Conservation (phyloP, 2,113 vertebrate species). For the Xerus inauris region DNA sequence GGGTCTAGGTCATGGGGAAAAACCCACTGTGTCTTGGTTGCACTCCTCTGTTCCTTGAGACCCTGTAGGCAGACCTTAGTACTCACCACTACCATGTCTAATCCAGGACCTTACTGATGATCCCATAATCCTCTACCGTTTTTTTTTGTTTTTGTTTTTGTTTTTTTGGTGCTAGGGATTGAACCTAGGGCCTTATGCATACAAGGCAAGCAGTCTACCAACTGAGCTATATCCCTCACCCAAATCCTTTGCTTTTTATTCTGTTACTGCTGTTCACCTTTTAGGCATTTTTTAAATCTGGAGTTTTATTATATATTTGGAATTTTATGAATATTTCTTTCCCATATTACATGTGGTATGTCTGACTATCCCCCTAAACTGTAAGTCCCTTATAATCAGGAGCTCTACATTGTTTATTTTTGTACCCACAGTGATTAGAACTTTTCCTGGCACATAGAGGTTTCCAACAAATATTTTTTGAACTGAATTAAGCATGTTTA, state of each 20-base stretch:
- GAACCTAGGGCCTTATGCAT: too few species aligned
- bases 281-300: background rate
- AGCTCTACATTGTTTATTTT: conserved; percentile 14
- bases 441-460: background rate
- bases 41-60: background rate
- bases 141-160: too few species aligned
- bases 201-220: too few species aligned
- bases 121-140: too few species aligned
- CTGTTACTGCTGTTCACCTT: background rate
- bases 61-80: background rate
- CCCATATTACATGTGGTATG: background rate
- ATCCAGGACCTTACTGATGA: background rate
- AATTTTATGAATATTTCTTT: conserved; percentile 2
- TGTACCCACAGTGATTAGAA: background rate
- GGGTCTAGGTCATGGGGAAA: background rate
- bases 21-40: background rate
- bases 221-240: too few species aligned
- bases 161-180: too few species aligned
- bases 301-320: background rate
- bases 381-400: background rate
- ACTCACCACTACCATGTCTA: background rate
- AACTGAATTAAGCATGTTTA: conserved; percentile 25
- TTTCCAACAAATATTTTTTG: conserved; percentile 1
- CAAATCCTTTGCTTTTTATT: background rate
- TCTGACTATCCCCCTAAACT: background rate